Evolutionary conservation across 2,797 vertebrate species (phyloP).

Genomic region (Pelodytes ibericus): DNA sequence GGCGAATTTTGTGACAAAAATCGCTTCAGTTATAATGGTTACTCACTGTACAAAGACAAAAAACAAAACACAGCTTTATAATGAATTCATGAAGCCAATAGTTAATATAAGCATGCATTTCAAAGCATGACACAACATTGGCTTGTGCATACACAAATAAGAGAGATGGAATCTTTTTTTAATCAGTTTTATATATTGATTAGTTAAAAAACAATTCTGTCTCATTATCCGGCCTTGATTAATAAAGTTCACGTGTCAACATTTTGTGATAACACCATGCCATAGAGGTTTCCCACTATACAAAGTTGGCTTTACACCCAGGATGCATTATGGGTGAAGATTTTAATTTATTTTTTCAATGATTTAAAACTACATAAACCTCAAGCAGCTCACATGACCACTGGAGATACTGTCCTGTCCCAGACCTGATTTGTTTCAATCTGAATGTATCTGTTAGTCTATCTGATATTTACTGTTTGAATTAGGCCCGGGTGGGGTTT

Average conservation of each 20-base stretch:
- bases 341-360: too few relatives aligned
- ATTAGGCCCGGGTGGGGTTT: too few relatives aligned
- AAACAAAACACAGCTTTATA: not conserved
- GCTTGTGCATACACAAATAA: not conserved
- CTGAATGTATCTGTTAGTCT: too few relatives aligned
- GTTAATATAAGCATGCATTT: conserved; percentile 12
- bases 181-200: not conserved
- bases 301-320: too few relatives aligned
- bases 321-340: too few relatives aligned
- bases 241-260: not conserved
- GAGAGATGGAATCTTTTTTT: not conserved
- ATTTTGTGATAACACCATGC: not conserved
- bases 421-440: too few relatives aligned
- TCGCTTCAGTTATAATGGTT: not conserved
- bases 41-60: not conserved
- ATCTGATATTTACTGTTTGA: too few relatives aligned
- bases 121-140: not conserved
- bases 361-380: too few relatives aligned
- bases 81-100: not conserved
- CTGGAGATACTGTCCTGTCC: too few relatives aligned
- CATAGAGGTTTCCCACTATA: too few relatives aligned
- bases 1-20: not conserved
- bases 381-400: too few relatives aligned
- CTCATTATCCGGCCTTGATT: not conserved
- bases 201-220: not conserved